These are phyloP conservation scores for Phocides pigmalion DNA, from an alignment of 1,140 invertebrate genomes.

Conservation along the genomic window DNA sequence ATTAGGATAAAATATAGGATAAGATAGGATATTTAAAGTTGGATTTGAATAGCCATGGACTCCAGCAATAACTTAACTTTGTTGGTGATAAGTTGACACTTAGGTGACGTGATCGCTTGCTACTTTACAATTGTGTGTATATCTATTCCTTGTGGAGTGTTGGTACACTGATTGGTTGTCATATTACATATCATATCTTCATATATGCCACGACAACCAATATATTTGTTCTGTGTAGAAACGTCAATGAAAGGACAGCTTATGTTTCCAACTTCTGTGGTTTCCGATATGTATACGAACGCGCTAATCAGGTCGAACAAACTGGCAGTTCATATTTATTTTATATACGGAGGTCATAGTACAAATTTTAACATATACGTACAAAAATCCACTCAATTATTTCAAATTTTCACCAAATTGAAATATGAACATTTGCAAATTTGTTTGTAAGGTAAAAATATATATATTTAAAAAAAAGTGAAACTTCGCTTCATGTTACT, in stretches of 20 bases:
- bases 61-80: too few species aligned
- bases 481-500: too few species aligned
- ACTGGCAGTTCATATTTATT: background rate
- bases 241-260: constrained; percentile 34
- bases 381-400: too few species aligned
- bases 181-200: constrained; percentile 2
- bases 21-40: too few species aligned
- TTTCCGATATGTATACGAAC: constrained; percentile 34
- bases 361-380: background rate
- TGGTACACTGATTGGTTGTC: constrained; percentile 30
- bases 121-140: background rate
- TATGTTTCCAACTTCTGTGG: constrained; percentile 28
- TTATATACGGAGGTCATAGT: background rate
- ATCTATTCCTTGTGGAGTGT: background rate
- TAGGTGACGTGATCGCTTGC: too few species aligned
- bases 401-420: too few species aligned
- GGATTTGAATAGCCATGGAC: too few species aligned
- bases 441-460: too few species aligned
- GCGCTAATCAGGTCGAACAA: constrained; percentile 27
- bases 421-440: too few species aligned
- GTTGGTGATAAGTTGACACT: too few species aligned
- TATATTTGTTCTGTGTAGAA: constrained; percentile 38
- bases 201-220: constrained; percentile 37
- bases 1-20: too few species aligned
- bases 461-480: too few species aligned